phyloP scores from a whole-genome alignment of 2,797 vertebrate species.

The Sebastolobus altivelis region DNA sequence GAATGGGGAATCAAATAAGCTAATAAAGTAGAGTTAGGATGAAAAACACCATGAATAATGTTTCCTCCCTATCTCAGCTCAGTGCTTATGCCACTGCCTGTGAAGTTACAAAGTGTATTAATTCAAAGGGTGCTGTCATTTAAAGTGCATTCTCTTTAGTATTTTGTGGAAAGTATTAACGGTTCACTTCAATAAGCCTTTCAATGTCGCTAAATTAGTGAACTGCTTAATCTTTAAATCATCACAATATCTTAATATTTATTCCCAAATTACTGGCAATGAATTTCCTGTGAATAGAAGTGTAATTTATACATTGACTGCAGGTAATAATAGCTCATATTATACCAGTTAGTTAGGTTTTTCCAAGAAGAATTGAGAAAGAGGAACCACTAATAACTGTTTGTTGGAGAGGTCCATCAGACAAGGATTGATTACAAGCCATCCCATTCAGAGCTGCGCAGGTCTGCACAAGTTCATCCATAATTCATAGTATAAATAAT shows the following conservation, averaged over 20 bases:
- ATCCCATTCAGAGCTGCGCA: slow-evolving; percentile 72
- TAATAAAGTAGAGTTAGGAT: slow-evolving; percentile 88
- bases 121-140: slow-evolving; percentile 82
- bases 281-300: slow-evolving; percentile 28
- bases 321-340: slow-evolving; percentile 62
- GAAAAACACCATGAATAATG: slow-evolving; percentile 86
- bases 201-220: slow-evolving; percentile 53
- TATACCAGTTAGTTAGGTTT: slow-evolving; percentile 48
- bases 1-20: slow-evolving; percentile 89
- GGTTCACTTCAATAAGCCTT: slow-evolving; percentile 59
- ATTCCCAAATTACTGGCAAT: slow-evolving; percentile 39
- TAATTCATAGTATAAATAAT: slow-evolving; percentile 89
- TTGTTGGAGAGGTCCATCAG: slow-evolving; percentile 76
- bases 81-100: slow-evolving; percentile 74
- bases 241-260: slow-evolving; percentile 57
- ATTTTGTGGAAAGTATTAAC: slow-evolving; percentile 66
- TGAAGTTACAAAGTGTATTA: slow-evolving; percentile 84
- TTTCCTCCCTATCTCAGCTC: slow-evolving; percentile 80
- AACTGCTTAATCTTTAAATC: slow-evolving; percentile 66
- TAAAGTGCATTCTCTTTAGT: slow-evolving; percentile 78
- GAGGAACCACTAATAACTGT: slow-evolving; percentile 77
- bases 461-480: slow-evolving; percentile 82
- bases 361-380: slow-evolving; percentile 48
- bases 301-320: slow-evolving; percentile 54
- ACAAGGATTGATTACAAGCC: slow-evolving; percentile 82